Base-by-base conservation (phyloP, 2,113 vertebrate genomes). In the Polypterus senegalus region DNA sequence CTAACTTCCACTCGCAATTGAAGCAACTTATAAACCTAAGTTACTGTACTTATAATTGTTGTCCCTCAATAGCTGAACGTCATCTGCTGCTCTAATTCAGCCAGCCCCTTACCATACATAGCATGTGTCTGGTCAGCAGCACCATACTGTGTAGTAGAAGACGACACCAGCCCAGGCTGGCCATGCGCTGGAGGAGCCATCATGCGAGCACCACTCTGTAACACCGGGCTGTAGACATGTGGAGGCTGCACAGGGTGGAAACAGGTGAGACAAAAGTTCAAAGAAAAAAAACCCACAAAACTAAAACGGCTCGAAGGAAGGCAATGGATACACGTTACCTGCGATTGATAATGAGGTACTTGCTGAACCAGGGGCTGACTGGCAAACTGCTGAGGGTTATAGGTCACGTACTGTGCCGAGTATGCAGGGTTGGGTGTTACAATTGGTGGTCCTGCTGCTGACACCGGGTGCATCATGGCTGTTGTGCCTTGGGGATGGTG, bases 341-440 rank as follows among this genome's bases (percentile, higher is more conserved):
- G 96, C 66, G 96, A 93, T 27, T 97, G 96, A 77, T 96, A 98
- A 73, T 98, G 94, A 59, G 92, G 84, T 87, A 98, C 89, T 70
- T 94, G 94, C 79, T 95, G 94, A 67, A 98, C 89, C 48, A 98
- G 87, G 43, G 88, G 91, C 75, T 97, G 96, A 74, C 87, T 97
- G 70, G 93, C 79, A 78, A 98, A 97, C 81, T 98, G 96, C 68
- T 95, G 96, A 11, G 96, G 94, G 73, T 88, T 94, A 75, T 96
- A 97, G 66, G 95, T 84, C 67, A 97, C 94, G 61, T 98, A 98
- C 62, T 98, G 96, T 43, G 95, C 74, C 47, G 94, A 89, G 68
- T 98, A 98, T 58, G 88, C 93, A 2, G 91, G 91, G 64, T 79
- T 93, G 1, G 72, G 92, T 65, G 94, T 92, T 75, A 97, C 92